phyloP scores from a whole-genome alignment of 2,797 vertebrate species.

The Enteromius anoplus region DNA sequence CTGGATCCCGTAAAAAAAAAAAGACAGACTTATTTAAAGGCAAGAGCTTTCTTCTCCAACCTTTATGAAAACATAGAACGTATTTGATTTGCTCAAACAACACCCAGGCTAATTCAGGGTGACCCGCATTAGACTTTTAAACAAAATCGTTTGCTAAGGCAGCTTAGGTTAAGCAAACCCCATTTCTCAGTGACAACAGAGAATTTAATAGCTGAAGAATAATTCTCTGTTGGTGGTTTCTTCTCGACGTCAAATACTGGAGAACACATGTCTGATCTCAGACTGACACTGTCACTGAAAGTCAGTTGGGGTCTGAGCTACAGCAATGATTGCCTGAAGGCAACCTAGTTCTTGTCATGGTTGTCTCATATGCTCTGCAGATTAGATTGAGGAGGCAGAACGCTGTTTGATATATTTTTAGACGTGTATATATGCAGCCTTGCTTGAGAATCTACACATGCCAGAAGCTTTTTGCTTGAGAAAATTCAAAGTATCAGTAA shows the following conservation, averaged over 20 bases:
- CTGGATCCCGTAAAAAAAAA: not conserved
- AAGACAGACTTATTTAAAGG: conserved; percentile 32
- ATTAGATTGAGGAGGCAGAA: conserved; percentile 27
- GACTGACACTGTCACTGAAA: conserved; percentile 22
- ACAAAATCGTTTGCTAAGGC: conserved; percentile 42
- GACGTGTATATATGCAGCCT: not conserved
- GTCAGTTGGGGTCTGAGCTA: conserved; percentile 11
- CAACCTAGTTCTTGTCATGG: conserved; percentile 19
- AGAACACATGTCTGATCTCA: conserved; percentile 28
- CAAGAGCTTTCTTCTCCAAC: conserved; percentile 23
- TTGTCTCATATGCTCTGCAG: conserved; percentile 22
- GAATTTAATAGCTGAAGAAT: conserved; percentile 4
- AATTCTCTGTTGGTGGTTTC: conserved; percentile 21
- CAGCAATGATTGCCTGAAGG: conserved; percentile 17
- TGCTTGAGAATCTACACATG: conserved; percentile 26
- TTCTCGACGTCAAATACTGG: conserved; percentile 16
- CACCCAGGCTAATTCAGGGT: conserved; percentile 24
- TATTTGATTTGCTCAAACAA: conserved; percentile 42
- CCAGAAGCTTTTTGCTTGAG: conserved; percentile 10
- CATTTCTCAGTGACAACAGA: conserved; percentile 8
- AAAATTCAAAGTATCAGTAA: conserved; percentile 38
- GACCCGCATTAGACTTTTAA: conserved; percentile 8
- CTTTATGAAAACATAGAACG: conserved; percentile 36
- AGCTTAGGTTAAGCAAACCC: conserved; percentile 38
- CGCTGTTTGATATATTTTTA: conserved; percentile 37